Evolutionary conservation across 2,113 vertebrate genomes (phyloP).

Genomic region (Vidua chalybeata): DNA sequence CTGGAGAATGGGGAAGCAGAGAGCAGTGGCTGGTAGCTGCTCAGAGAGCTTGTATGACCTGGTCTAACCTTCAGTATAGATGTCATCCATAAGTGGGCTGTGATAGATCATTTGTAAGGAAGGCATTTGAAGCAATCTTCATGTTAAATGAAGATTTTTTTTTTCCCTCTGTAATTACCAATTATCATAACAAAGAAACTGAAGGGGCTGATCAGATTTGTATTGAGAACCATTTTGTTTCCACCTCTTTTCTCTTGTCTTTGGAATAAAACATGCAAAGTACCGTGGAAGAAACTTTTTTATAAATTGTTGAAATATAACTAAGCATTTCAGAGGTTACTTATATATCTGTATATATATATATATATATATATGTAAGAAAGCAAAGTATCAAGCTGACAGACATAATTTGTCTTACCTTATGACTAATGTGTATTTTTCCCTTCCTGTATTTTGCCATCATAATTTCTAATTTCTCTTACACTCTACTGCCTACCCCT

Average conservation of each 20-base stretch:
- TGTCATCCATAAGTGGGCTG: slow-evolving; percentile 50
- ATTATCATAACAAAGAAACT: slow-evolving; percentile 69
- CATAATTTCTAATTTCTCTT: neutral
- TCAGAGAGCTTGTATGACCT: neutral
- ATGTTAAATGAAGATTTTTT: slow-evolving; percentile 37
- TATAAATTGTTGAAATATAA: neutral
- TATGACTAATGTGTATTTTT: neutral
- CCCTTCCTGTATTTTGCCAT: neutral
- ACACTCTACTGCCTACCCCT: neutral
- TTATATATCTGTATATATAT: neutral
- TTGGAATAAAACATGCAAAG: slow-evolving; percentile 29
- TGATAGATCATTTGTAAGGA: slow-evolving; percentile 43
- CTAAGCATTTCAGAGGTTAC: neutral
- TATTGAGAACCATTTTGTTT: slow-evolving; percentile 51
- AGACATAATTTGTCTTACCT: neutral
- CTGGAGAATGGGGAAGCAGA: neutral
- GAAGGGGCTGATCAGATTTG: slow-evolving; percentile 65
- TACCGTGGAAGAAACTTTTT: slow-evolving; percentile 34
- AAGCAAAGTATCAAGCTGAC: neutral
- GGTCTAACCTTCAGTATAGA: neutral
- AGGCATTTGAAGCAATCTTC: slow-evolving; percentile 30
- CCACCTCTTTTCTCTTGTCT: slow-evolving; percentile 41
- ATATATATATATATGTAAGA: neutral
- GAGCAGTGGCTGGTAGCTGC: neutral
- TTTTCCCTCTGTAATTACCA: slow-evolving; percentile 6